Percentiles rank a stretch among this genome's conserved stretches.
phyloP scores from a whole-genome alignment of 2,113 vertebrate genomes.

The Tyto alba region DNA sequence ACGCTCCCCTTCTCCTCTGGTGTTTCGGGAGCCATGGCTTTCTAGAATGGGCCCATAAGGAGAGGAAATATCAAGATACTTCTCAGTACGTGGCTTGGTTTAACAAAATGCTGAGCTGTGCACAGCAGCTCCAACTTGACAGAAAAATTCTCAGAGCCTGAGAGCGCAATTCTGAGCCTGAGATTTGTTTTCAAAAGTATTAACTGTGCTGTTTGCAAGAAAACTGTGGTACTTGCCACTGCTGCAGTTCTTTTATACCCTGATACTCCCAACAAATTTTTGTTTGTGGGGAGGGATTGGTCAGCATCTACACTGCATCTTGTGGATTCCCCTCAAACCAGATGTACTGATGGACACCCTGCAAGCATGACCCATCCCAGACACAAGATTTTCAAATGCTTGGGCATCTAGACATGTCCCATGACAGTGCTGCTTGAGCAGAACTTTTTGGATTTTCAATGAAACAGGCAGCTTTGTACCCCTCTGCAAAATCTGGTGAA shows the following conservation, averaged over 20 bases:
- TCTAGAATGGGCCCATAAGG: not conserved
- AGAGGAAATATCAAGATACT: not conserved
- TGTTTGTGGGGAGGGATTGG: not conserved
- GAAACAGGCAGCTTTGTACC: not conserved
- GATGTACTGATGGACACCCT: not conserved
- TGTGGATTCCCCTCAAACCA: not conserved
- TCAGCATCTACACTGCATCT: not conserved
- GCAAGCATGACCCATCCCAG: not conserved
- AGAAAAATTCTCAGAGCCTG: not conserved
- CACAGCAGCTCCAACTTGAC: accelerated
- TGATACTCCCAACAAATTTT: not conserved
- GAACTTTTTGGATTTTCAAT: not conserved
- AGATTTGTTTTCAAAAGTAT: not conserved
- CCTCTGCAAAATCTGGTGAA: not conserved
- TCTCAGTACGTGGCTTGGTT: not conserved
- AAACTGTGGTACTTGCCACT: not conserved
- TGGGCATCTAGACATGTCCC: not conserved
- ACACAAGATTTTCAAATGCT: not conserved
- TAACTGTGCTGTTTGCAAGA: not conserved
- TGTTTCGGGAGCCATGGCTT: not conserved
- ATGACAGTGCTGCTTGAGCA: not conserved
- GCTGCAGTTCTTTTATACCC: not conserved
- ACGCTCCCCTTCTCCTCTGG: not conserved
- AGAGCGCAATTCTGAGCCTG: not conserved
- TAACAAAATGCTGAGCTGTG: not conserved